Percentiles rank a stretch among this genome's conserved stretches.
Conservation (phyloP, 2,888 invertebrate species). For the Drosophila anceps region DNA sequence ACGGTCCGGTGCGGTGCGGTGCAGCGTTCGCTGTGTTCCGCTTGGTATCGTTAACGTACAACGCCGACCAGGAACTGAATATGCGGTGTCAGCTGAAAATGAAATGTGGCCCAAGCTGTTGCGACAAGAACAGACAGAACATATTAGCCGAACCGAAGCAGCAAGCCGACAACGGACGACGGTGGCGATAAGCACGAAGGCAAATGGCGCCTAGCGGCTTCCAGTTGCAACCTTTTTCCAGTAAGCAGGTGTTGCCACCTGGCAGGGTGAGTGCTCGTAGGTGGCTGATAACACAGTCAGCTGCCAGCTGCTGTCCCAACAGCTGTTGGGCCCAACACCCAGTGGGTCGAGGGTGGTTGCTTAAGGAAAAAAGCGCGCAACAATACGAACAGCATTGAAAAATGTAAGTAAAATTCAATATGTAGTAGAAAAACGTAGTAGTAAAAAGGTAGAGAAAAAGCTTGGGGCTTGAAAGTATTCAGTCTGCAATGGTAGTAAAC, state of each 20-base stretch:
- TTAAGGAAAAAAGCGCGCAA: background rate
- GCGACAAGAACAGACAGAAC: constrained; percentile 56
- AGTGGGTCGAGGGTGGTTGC: background rate
- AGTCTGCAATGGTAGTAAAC: background rate
- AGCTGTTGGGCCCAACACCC: constrained; percentile 51
- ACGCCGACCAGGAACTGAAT: constrained; percentile 78
- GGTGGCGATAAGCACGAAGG: constrained; percentile 8
- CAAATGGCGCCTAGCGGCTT: constrained; percentile 43
- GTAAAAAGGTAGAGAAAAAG: background rate
- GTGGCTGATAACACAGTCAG: constrained; percentile 56
- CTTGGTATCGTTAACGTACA: constrained; percentile 65
- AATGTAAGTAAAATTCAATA: background rate
- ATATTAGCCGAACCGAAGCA: constrained; percentile 31
- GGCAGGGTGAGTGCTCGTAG: constrained; percentile 5
- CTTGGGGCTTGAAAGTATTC: background rate
- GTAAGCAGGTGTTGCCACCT: constrained; percentile 26
- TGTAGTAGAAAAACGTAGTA: background rate
- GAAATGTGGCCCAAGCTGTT: constrained; percentile 69
- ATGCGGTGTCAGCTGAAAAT: constrained; percentile 34
- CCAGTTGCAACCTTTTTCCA: constrained; percentile 72
- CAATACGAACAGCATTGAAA: background rate
- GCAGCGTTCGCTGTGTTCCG: constrained; percentile 28
- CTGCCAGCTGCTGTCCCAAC: constrained; percentile 61
- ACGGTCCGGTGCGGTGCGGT: constrained; percentile 2
- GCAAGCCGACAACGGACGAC: constrained; percentile 18